Percentiles rank a stretch among this genome's conserved stretches.
Conservation (phyloP, 2,888 invertebrate species). For the Carcina quercana region DNA sequence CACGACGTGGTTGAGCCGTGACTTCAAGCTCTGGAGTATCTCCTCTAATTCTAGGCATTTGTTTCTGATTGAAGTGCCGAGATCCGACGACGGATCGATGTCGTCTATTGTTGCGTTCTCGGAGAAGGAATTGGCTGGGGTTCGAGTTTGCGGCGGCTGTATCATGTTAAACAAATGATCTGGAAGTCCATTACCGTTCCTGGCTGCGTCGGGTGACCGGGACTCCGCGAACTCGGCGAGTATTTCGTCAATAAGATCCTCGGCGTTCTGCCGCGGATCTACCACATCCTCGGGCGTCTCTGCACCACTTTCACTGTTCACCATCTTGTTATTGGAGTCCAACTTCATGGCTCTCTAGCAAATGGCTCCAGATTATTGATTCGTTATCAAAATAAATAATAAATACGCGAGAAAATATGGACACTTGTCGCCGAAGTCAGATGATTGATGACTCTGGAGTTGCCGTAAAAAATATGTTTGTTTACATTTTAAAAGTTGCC, state of each 20-base stretch:
- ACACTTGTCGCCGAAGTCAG: constrained; percentile 35
- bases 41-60: constrained; percentile 69
- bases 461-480: constrained; percentile 29
- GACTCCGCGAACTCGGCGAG: constrained; percentile 64
- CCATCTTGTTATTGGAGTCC: constrained; percentile 68
- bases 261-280: constrained; percentile 63
- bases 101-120: constrained; percentile 61
- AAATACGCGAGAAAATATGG: constrained; percentile 25
- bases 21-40: constrained; percentile 65
- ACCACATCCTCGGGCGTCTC: constrained; percentile 59
- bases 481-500: no score
- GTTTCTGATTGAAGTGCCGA: constrained; percentile 65
- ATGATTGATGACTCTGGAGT: constrained; percentile 61
- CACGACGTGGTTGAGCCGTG: constrained; percentile 66
- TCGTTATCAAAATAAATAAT: constrained; percentile 54
- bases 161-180: constrained; percentile 56
- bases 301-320: constrained; percentile 55
- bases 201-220: constrained; percentile 42
- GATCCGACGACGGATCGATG: constrained; percentile 65
- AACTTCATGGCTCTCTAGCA: constrained; percentile 52
- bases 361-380: constrained; percentile 32
- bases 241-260: constrained; percentile 66
- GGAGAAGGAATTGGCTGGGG: constrained; percentile 63
- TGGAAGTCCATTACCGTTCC: constrained; percentile 52
- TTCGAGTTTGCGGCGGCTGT: constrained; percentile 60